phyloP scores from a whole-genome alignment of 37 sponge, comb jelly and placozoan species.

The Tethya wilhelma region DNA sequence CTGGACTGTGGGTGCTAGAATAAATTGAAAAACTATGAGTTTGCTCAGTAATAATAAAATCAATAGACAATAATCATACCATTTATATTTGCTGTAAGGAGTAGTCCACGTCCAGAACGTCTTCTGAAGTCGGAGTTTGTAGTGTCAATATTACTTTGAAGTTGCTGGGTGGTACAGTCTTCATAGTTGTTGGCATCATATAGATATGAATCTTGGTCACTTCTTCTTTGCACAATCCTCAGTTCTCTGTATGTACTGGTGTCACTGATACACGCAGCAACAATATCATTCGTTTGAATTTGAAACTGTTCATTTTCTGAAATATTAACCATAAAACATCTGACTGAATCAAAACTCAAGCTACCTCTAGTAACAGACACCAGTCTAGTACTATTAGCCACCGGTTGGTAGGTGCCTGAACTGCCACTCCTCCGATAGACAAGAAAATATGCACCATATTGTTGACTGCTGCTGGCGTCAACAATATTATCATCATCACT shows the following conservation, averaged over 20 bases:
- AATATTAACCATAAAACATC: background rate
- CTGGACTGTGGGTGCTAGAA: too few relatives aligned
- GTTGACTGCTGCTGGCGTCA: background rate
- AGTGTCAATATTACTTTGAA: too few relatives aligned
- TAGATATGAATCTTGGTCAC: background rate
- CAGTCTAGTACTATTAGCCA: background rate
- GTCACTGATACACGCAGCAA: background rate
- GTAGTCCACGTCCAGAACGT: too few relatives aligned
- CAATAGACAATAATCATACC: too few relatives aligned
- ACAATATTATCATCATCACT: background rate
- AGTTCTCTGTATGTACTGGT: background rate
- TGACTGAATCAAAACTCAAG: background rate
- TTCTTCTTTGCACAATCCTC: background rate
- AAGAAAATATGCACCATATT: background rate
- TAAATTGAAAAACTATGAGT: too few relatives aligned
- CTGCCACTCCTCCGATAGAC: background rate
- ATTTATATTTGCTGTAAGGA: too few relatives aligned
- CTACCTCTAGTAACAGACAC: background rate
- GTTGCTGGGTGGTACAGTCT: background rate
- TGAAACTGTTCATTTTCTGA: background rate
- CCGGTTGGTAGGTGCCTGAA: background rate
- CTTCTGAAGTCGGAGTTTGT: too few relatives aligned
- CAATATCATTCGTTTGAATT: background rate
- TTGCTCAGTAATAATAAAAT: too few relatives aligned
- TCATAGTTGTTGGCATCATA: background rate